phyloP scores from a whole-genome alignment of 2,888 invertebrate species.

The Drosophila subsilvestris region DNA sequence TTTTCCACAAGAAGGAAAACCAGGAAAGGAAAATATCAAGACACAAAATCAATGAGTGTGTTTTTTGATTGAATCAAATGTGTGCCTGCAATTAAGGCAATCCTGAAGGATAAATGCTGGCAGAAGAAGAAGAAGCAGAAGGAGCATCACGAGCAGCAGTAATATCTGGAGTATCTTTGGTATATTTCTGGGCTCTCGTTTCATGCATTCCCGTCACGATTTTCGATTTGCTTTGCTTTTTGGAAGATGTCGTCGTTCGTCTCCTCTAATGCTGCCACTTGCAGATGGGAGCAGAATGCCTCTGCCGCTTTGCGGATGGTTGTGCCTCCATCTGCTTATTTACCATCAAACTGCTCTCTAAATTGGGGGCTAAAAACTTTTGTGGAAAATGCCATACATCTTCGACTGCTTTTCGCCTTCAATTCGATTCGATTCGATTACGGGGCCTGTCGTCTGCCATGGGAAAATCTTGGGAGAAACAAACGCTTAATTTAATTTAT shows the following conservation, averaged over 20 bases:
- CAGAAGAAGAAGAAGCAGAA: conserved; percentile 8
- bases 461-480: conserved; percentile 62
- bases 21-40: conserved; percentile 24
- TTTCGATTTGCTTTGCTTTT: conserved; percentile 74
- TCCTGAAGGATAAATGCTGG: conserved; percentile 50
- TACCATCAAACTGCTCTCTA: conserved; percentile 65
- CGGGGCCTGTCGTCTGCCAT: conserved; percentile 5
- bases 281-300: not conserved
- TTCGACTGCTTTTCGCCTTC: conserved; percentile 12
- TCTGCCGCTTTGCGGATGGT: conserved; percentile 4
- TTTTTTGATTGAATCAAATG: conserved; percentile 73
- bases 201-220: conserved; percentile 73
- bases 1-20: conserved; percentile 15
- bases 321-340: conserved; percentile 52
- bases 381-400: conserved; percentile 61
- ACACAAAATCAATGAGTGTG: conserved; percentile 62
- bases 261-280: not conserved
- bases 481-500: conserved; percentile 77
- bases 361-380: conserved; percentile 65
- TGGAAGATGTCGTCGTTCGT: conserved; percentile 45
- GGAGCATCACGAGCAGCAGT: not conserved
- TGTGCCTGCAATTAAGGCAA: conserved; percentile 67
- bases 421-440: conserved; percentile 19
- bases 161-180: conserved; percentile 8
- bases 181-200: conserved; percentile 27